Evolutionary conservation across 2,797 vertebrate genomes (phyloP), one percentile per base, ranked within the genome.

Genomic region (Pseudopleuronectes americanus): DNA sequence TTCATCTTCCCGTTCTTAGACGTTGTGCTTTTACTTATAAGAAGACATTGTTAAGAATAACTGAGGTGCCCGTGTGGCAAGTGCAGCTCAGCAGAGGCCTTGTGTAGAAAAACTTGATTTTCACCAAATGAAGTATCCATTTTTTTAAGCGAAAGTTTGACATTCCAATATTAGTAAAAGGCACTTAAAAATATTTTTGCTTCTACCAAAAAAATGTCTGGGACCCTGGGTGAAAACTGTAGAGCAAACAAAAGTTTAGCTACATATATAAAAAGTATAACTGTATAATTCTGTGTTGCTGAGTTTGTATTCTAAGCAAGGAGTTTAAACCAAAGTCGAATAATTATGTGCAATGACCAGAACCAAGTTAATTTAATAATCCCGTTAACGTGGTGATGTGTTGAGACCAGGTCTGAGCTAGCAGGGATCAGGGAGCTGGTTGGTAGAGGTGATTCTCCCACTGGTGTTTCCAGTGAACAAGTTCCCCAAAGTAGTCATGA

Each of bases 401-500:
- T 45, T 45, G 17, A 43, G 48, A 52, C 14, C 61, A 53, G 48
- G 17, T 43, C 14, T 55, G 64, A 22, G n/a, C 4, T 17, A 12
- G 52, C 5, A 3, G 47, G 55, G 62, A 64, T 24, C 24, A 24
- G 24, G 24, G 71, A 68, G 61, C 55, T 57, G 63, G n/a, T 45
- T 49, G 69, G 51, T 73, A 23, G 55, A 5, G 38, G 68, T 28
- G 64, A 24, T 24, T 51, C 16, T 21, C 7, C 49, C 16, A 19
- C 64, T n/a, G 64, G 45, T 33, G 9, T 4, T 54, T 59, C 22
- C 52, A 16, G 33, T 22, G 38, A 55, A 57, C 54, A 43, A 21
- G 8, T 71, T 68, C 68, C 60, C 31, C 61, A 63, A 78, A 83
- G 58, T 57, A 51, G 16, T 68, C 61, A 57, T 59, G 71, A 64